A percentile compares a stretch with the other conserved stretches of the same genome.
These are phyloP conservation scores for Parambassis ranga DNA, from an alignment of 2,797 vertebrate species.

Conservation along the genomic window DNA sequence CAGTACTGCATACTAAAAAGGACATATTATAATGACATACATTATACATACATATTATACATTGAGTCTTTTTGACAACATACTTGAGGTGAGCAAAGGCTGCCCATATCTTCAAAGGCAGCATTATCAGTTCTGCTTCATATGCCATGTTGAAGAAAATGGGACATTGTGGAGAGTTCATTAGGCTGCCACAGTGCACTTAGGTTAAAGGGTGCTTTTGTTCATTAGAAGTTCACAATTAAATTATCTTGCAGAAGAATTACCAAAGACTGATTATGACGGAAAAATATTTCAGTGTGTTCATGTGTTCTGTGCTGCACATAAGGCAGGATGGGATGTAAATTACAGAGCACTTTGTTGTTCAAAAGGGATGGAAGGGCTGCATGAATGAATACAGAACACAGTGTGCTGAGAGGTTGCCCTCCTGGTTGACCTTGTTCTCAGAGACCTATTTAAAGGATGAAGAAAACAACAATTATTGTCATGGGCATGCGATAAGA, in stretches of 20 bases:
- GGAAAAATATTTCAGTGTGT: neutral
- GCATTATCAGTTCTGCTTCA: neutral
- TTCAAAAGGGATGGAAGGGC: neutral
- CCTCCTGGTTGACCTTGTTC: constrained; percentile 27
- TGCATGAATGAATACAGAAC: neutral
- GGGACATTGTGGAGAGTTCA: neutral
- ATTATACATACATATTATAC: too few relatives aligned
- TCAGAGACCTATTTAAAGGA: constrained; percentile 12
- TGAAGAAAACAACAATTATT: constrained; percentile 33
- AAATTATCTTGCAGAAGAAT: neutral
- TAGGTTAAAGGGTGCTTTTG: neutral
- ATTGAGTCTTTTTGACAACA: neutral
- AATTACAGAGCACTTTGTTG: neutral
- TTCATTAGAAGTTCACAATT: neutral
- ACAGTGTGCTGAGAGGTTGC: neutral
- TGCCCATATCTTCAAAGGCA: neutral
- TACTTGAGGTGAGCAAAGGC: neutral
- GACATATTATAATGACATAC: neutral
- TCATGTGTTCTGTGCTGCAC: neutral
- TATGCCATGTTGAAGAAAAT: neutral
- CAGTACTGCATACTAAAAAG: neutral
- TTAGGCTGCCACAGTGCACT: neutral
- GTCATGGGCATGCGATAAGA: constrained; percentile 10
- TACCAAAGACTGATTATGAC: neutral
- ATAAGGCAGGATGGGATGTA: neutral